Conservation (phyloP, 2,797 vertebrate genomes). For the Botia kubotai region DNA sequence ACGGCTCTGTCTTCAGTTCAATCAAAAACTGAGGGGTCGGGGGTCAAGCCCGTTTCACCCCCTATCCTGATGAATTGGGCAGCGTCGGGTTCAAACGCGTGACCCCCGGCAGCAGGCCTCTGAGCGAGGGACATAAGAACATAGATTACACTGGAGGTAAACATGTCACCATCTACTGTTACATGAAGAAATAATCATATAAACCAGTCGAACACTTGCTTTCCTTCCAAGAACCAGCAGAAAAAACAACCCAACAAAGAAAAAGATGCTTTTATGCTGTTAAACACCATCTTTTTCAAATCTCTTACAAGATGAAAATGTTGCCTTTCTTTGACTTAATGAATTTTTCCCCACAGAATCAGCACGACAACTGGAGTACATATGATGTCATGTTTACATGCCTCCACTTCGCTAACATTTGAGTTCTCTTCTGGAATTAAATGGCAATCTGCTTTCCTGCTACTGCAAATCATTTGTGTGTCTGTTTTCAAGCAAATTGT, state of each 20-base stretch:
- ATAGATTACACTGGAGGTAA: slow-evolving; percentile 68
- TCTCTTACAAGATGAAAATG: neutral
- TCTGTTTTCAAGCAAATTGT: neutral
- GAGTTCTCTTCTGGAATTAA: neutral
- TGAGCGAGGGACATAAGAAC: slow-evolving; percentile 23
- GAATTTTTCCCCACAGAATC: slow-evolving; percentile 11
- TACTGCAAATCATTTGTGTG: neutral
- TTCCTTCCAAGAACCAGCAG: slow-evolving; percentile 16
- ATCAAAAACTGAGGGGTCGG: slow-evolving; percentile 56
- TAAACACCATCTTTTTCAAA: slow-evolving; percentile 1
- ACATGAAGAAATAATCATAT: slow-evolving; percentile 41
- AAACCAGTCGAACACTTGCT: neutral
- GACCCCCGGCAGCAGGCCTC: slow-evolving; percentile 60
- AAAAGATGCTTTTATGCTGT: slow-evolving; percentile 1
- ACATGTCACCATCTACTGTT: slow-evolving; percentile 53
- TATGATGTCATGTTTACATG: slow-evolving; percentile 21
- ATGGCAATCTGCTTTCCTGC: neutral
- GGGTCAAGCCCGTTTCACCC: slow-evolving; percentile 83
- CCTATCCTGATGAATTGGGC: slow-evolving; percentile 87
- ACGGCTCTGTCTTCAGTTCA: slow-evolving; percentile 85
- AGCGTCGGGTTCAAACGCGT: slow-evolving; percentile 81
- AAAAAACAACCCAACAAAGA: neutral
- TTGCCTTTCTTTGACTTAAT: slow-evolving; percentile 22
- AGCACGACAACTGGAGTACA: slow-evolving; percentile 9
- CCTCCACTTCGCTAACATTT: neutral